Base-by-base conservation (phyloP, 2,888 invertebrate species). In the Sipha maydis region DNA sequence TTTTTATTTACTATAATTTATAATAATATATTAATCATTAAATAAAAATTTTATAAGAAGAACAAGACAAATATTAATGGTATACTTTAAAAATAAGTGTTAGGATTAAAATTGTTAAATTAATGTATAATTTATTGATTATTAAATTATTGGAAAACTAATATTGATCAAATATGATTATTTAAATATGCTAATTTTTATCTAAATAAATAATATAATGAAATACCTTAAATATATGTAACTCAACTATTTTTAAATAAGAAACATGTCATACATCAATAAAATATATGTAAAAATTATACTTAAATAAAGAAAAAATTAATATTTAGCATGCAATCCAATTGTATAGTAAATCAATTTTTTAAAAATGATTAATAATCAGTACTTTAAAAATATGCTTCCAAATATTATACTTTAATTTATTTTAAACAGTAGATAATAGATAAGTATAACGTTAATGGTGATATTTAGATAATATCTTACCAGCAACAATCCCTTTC, bases 401-500 rank as follows among this genome's bases (percentile, higher is more conserved):
- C 21, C 61, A 61, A 25, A 3, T 61, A 61, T 69, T 28, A 69
- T 1, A n/a, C 7, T 8, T 3, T 8, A 11, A 69, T 28, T 69
- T 28, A 69, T 28, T 25, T 69, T n/a, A 69, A 69, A 69, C 69
- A 2, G 61, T 19, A 21, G 1, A 28, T 25, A 69, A 9, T 61
- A 8, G 61, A 7, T 56, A 19, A 14, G 4, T 21, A 61, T 61
- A 61, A 25, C 21, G 4, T 48, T 14, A 56, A 56, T 56, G 56
- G 21, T 48, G 14, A 48, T 48, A 9, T 41, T 41, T 41, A 41
- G 41, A 5, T 71, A 28, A 71, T 31, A 19, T 48, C 89, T 86
- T 89, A 91, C 91, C 91, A 77, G 97, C 98, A 88, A 98, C 94
- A 90, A 99, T 96, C 91, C 99, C 99, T 93, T 98, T 98, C 69